Evolutionary conservation across 2,797 vertebrate genomes (phyloP), one percentile per base, ranked within the genome.

Genomic region (Cynopterus sphinx): DNA sequence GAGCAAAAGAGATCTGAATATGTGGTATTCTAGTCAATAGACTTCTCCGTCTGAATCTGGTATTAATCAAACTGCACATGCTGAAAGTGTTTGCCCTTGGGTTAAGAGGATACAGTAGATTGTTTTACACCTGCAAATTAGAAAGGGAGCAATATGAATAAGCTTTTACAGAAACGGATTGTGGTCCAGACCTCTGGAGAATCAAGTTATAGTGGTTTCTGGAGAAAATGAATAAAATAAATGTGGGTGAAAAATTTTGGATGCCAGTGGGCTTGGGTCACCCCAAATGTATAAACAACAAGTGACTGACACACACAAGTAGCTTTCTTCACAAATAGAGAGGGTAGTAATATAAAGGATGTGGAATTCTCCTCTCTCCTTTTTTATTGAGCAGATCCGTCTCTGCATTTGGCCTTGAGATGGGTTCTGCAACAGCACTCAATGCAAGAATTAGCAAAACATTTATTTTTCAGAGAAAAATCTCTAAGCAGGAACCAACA

Each of bases 221-320:
- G n/a, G 17, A 89, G 57, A 87, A 92, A 94, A 87, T 88, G 10
- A 93, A 92, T 88, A 89, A 87, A 96, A 71, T 91, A 24, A 63
- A n/a, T 86, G 33, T 21, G 4, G 16, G 28, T 74, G 31, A 96
- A 95, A 81, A 81, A 4, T n/a, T 78, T 67, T 75, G 53, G 39
- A 74, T 83, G 51, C 61, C 51, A 46, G 12, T 46, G 39, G 46
- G 19, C 13, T 5, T 86, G 24, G 13, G 9, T 86, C 46, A 9
- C 85, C 13, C 46, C 82, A 90, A 90, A 28, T 46, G 7, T 51
- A 65, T 63, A 82, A 95, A 90, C 49, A 75, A 68, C 43, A 41
- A 70, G 49, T 93, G 59, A 71, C 51, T 51, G 39, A 41, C 33
- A 88, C 85, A 71, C 33, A 28, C 6, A 33, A 5, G 22, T 39